phyloP scores from a whole-genome alignment of 2,113 vertebrate species.

The Ammodytes dubius region DNA sequence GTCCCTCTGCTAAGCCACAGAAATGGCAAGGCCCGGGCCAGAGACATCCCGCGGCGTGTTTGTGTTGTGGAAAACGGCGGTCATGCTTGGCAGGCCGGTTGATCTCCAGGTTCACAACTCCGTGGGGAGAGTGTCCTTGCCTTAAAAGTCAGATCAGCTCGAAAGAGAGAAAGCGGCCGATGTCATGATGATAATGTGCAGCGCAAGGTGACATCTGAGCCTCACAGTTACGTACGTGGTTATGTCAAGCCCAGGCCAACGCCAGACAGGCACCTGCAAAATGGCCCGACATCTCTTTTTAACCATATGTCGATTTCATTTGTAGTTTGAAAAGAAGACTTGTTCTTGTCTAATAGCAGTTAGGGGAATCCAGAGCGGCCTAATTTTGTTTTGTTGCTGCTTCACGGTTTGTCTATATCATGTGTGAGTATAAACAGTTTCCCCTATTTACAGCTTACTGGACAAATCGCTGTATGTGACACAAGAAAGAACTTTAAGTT shows the following conservation, averaged over 20 bases:
- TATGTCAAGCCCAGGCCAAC: conserved; percentile 41
- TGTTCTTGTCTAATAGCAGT: not conserved
- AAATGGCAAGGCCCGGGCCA: conserved; percentile 51
- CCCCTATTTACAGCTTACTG: conserved; percentile 49
- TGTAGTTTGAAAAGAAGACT: not conserved
- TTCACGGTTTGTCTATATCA: conserved; percentile 19
- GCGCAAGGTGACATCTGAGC: conserved; percentile 55
- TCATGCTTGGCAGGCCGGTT: conserved; percentile 70
- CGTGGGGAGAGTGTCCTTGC: conserved; percentile 66
- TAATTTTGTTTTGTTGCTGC: conserved; percentile 34
- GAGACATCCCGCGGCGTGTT: conserved; percentile 69
- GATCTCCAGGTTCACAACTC: conserved; percentile 62
- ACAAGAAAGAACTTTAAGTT: conserved; percentile 1
- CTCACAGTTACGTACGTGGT: conserved; percentile 38
- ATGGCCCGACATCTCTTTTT: conserved; percentile 28
- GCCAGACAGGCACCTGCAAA: conserved; percentile 53
- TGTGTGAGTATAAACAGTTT: conserved; percentile 61
- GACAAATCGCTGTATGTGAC: not conserved
- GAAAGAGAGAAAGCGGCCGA: conserved; percentile 74
- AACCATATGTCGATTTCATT: not conserved
- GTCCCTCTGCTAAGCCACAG: conserved; percentile 66
- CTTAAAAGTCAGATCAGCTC: conserved; percentile 76
- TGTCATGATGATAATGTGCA: conserved; percentile 72
- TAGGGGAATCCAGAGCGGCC: not conserved
- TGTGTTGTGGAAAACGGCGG: conserved; percentile 82